Base-by-base conservation (phyloP, 2,113 vertebrate genomes). In the Chauna torquata region DNA sequence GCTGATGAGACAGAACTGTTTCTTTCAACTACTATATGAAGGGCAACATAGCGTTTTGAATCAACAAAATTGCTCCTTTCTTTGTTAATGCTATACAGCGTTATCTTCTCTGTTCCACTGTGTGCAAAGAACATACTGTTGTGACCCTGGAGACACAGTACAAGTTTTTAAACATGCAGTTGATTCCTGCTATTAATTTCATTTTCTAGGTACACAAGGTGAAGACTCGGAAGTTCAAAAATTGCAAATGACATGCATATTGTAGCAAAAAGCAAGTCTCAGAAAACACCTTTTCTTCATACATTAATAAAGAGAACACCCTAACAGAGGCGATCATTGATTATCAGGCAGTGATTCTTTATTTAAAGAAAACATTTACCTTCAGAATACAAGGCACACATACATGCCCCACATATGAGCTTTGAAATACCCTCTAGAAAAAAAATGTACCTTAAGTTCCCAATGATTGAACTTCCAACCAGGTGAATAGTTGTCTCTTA, bases 401-500 rank as follows among this genome's bases (percentile, higher is more conserved):
- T 12, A 52, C 8, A 50, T 14, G 20, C 16, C 22, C 45, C 42
- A 70, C 4, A 32, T 3, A 38, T 0, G 47, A 42, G 58, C 34
- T 91, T 59, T 38, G n/a, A 59, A 84, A 61, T 3, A 55, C 20
- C 11, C 74, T 16, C 27, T 66, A 54, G 19, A 45, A 32, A 76
- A 24, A 69, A 74, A 24, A 68, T 30, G 16, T 92, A 99, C 99
- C 99, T 99, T 99, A 45, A 99, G 99, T 88, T 99, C 99, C 99
- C 99, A 99, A 97, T 99, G 99, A 92, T 99, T 99, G 98, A 99
- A 99, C 78, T 99, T 99, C 99, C 99, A 99, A 14, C 99, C 99
- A 44, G 99, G 99, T 23, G 99, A 99, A 91, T 99, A 99, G 97
- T 99, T 99, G 78, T 99, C 99, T 84, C 99, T 96, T 40, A 98